Base-by-base conservation (phyloP, 2,888 invertebrate species). In the Eupithecia tripunctaria region DNA sequence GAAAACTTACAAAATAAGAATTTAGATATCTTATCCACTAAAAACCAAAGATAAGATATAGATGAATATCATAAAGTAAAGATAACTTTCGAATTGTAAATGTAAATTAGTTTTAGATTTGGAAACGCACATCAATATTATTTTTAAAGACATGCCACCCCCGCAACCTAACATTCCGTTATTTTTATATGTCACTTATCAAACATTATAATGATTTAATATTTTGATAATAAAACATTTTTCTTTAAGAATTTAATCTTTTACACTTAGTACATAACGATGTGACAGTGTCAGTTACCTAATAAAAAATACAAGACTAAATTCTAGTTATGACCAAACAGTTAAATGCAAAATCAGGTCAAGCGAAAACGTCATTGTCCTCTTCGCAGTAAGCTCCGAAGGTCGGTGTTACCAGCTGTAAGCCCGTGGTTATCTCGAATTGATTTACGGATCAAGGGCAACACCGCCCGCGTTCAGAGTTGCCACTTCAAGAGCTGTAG, bases 71-170 rank as follows among this genome's bases (percentile, higher is more conserved):
- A 78, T 75, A 76, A 76, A 76, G 78, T 81, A 76, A 77, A 82
- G 82, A 78, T 81, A 74, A 47, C 79, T 81, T 80, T 81, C 78
- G 76, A 81, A 81, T 83, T 83, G 80, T 82, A 78, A 82, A 85
- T 84, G 84, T 83, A 85, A 85, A 86, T 56, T 12, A 14, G 25
- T 56, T 56, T 25, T 56, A 56, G 56, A 56, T 56, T 56, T 25
- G 1, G 56, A 56, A 25, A 56, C 12, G 25, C 25, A 14, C 56
- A 56, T 56, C 56, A 56, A 25, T 56, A 56, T 56, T 56, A 25
- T 56, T 56, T 56, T 56, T 56, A 56, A 56, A 56, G 56, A 14
- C n/a, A 12, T 25, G 7, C 21, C 56, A 56, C 56, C 56, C 56
- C 56, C 56, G 56, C 25, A 56, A 25, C 8, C 21, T 25, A 25